A percentile compares a stretch with the other conserved stretches of the same genome.
phyloP scores from a whole-genome alignment of 35 echinoderm and acorn worm species.

The Apostichopus californicus region DNA sequence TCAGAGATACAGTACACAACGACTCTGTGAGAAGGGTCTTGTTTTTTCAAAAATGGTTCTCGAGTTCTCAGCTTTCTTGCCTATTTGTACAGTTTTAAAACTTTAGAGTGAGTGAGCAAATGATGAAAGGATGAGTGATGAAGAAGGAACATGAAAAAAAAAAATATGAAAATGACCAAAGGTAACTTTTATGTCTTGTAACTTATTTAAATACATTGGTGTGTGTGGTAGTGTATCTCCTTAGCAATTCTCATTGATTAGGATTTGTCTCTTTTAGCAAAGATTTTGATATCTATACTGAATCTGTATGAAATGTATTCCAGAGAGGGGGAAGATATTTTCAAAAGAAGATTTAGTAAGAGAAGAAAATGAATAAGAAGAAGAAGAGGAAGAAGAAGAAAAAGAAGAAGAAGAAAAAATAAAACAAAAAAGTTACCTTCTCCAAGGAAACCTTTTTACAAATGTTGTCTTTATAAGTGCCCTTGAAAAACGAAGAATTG shows the following conservation, averaged over 20 bases:
- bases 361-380: background rate
- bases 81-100: conserved; percentile 50
- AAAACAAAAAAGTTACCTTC: background rate
- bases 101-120: conserved; percentile 45
- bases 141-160: conserved; percentile 33
- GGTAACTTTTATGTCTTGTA: conserved; percentile 53
- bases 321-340: background rate
- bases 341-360: background rate
- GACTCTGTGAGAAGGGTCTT: background rate
- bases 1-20: background rate
- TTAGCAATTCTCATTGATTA: background rate
- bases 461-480: conserved; percentile 20
- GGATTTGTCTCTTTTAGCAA: background rate
- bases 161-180: conserved; percentile 31
- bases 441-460: conserved; percentile 5
- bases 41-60: conserved; percentile 6
- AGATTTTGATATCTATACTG: background rate
- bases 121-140: conserved; percentile 14
- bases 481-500: conserved; percentile 37
- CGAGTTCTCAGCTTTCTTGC: conserved; percentile 48
- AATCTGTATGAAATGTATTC: background rate
- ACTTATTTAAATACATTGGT: conserved; percentile 32
- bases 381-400: background rate
- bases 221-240: conserved; percentile 31
- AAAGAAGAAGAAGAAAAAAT: background rate